phyloP scores from a whole-genome alignment of 2,797 vertebrate genomes.

The Liasis olivaceus region DNA sequence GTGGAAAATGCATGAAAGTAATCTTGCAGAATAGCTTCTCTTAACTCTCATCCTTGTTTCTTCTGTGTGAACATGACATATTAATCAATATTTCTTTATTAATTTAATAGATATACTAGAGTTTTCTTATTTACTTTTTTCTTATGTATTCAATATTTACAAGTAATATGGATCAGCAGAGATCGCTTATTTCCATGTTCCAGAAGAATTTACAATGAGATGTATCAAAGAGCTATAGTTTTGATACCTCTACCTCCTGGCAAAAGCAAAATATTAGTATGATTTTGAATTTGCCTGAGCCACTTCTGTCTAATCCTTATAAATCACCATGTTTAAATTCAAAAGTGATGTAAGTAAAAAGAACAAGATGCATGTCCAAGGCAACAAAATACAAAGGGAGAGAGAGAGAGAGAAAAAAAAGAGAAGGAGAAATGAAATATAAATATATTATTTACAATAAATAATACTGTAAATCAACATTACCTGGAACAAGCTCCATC shows the following conservation, averaged over 20 bases:
- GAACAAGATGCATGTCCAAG: neutral
- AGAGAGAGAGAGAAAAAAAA: conserved; percentile 6
- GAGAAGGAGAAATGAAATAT: neutral
- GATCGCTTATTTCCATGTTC: conserved; percentile 27
- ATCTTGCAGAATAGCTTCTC: neutral
- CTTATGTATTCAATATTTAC: neutral
- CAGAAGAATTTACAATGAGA: conserved; percentile 27
- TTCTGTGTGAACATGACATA: neutral
- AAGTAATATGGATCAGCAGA: conserved; percentile 6
- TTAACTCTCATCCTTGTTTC: neutral
- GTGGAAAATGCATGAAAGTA: neutral
- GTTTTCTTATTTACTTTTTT: neutral
- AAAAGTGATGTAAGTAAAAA: conserved; percentile 2
- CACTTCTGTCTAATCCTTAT: neutral
- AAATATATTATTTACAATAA: neutral
- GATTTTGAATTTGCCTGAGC: conserved; percentile 4
- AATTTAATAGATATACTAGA: neutral
- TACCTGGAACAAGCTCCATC: conserved; percentile 96
- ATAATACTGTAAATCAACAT: conserved; percentile 14
- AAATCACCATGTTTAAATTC: neutral
- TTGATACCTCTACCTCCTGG: conserved; percentile 12
- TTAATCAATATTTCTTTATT: neutral
- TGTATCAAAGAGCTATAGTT: neutral
- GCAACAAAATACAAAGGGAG: conserved; percentile 36
- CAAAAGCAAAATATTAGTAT: conserved; percentile 23